A percentile compares a stretch with the other conserved stretches of the same genome.
Evolutionary conservation across 2,113 vertebrate species (phyloP).

Genomic region (Gallinago undulata): DNA sequence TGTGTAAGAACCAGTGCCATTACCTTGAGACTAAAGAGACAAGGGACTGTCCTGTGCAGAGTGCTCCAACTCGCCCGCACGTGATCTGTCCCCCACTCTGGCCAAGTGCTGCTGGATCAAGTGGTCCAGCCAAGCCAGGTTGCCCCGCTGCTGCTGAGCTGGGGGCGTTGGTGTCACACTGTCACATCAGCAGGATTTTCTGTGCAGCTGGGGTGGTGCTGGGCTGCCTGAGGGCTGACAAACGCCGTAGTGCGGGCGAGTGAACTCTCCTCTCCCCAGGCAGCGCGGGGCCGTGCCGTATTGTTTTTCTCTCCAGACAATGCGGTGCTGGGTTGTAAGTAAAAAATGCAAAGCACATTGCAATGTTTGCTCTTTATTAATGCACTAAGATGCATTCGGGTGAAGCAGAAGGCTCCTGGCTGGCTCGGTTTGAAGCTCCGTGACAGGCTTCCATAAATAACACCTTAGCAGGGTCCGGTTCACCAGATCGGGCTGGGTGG

Average conservation of each 20-base stretch:
- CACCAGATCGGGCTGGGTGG: background rate
- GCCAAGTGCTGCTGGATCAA: background rate
- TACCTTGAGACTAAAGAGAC: background rate
- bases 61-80: background rate
- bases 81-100: background rate
- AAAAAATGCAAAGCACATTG: slow-evolving; percentile 62
- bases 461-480: background rate
- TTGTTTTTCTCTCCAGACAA: slow-evolving; percentile 35
- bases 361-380: slow-evolving; percentile 64
- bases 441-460: slow-evolving; percentile 54
- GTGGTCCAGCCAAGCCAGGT: background rate
- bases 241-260: background rate
- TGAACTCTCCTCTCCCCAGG: background rate
- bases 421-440: slow-evolving; percentile 12
- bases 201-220: background rate
- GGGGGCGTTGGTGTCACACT: background rate
- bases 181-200: slow-evolving; percentile 28
- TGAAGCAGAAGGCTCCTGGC: slow-evolving; percentile 35
- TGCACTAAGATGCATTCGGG: slow-evolving; percentile 33
- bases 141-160: background rate
- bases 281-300: background rate
- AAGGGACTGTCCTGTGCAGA: background rate
- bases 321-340: slow-evolving; percentile 13
- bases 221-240: background rate
- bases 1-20: background rate